Percentiles rank a stretch among this genome's conserved stretches.
These are phyloP conservation scores for Gadus macrocephalus DNA, from an alignment of 2,113 vertebrate species.

Conservation along the genomic window DNA sequence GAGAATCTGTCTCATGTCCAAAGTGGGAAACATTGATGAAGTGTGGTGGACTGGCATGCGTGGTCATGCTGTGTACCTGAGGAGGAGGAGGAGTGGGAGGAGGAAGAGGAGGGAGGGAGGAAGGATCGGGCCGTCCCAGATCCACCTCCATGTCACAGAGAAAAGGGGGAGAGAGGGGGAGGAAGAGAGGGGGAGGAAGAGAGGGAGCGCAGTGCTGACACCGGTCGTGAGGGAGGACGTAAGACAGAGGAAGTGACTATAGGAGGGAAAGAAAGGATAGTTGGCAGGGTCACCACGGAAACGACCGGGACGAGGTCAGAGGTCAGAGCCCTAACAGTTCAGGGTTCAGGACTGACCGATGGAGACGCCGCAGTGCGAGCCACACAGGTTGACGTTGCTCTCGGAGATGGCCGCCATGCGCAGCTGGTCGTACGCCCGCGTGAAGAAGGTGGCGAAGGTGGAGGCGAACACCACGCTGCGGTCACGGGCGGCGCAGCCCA, in stretches of 20 bases:
- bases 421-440: slow-evolving; percentile 86
- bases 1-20: not conserved
- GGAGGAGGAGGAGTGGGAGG: slow-evolving; percentile 30
- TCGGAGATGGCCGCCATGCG: slow-evolving; percentile 94
- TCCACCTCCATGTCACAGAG: slow-evolving; percentile 52
- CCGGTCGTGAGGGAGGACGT: slow-evolving; percentile 22
- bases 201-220: slow-evolving; percentile 37
- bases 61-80: slow-evolving; percentile 67
- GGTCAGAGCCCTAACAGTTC: not conserved
- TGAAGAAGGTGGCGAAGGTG: slow-evolving; percentile 88
- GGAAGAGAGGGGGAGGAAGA: slow-evolving; percentile 23
- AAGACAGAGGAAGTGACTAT: slow-evolving; percentile 24
- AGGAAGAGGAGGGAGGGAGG: slow-evolving; percentile 43
- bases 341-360: slow-evolving; percentile 76
- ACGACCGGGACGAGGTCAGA: slow-evolving; percentile 1
- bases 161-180: slow-evolving; percentile 22
- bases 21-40: slow-evolving; percentile 6
- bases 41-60: slow-evolving; percentile 29
- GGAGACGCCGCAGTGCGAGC: slow-evolving; percentile 90
- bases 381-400: slow-evolving; percentile 92
- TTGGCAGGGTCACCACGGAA: slow-evolving; percentile 6
- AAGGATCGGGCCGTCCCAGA: slow-evolving; percentile 41
- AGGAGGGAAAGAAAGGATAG: slow-evolving; percentile 17
- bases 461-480: slow-evolving; percentile 88
- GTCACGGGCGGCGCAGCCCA: slow-evolving; percentile 83